Conservation (phyloP, 1,140 invertebrate genomes). For the Pemphigus obesinymphae region DNA sequence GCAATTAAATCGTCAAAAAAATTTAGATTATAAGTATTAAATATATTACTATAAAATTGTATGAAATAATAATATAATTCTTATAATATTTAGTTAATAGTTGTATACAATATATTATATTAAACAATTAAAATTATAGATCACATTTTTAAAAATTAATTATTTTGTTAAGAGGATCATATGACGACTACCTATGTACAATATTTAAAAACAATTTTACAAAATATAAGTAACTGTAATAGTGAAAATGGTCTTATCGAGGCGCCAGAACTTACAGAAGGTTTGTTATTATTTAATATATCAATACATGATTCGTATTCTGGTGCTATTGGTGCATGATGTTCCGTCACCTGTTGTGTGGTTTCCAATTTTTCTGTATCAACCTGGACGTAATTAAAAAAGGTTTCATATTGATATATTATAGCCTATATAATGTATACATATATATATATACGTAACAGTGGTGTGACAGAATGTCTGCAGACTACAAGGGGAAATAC, state of each 20-base stretch:
- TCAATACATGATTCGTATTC: not conserved
- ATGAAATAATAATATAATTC: too few species aligned
- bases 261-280: not conserved
- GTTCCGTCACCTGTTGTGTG: not conserved
- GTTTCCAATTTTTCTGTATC: slow-evolving; percentile 29
- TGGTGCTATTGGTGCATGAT: not conserved
- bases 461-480: too few species aligned
- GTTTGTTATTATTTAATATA: not conserved
- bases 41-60: too few species aligned
- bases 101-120: not conserved
- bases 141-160: not conserved
- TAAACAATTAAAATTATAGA: not conserved
- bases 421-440: not conserved
- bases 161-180: too few species aligned
- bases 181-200: not conserved
- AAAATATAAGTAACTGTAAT: not conserved
- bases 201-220: not conserved
- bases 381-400: not conserved
- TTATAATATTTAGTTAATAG: not conserved
- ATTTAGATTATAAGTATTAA: too few species aligned
- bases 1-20: too few species aligned
- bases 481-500: too few species aligned
- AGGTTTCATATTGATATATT: not conserved
- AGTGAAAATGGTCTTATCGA: not conserved
- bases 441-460: not conserved